Conservation (phyloP, 2,888 invertebrate genomes). For the Oscheius onirici region DNA sequence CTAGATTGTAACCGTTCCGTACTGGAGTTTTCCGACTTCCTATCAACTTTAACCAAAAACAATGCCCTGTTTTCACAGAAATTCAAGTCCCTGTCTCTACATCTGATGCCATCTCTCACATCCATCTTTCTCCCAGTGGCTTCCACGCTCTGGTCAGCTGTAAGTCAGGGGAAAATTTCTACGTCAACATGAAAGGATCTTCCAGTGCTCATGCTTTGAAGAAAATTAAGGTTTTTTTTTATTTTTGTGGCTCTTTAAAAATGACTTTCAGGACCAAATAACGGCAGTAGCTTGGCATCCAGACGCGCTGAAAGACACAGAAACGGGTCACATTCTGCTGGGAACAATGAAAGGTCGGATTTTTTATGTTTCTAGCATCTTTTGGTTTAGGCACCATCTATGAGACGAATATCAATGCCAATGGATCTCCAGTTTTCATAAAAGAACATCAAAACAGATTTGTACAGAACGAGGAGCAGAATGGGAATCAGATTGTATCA, state of each 20-base stretch:
- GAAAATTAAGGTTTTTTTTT: slow-evolving; percentile 47
- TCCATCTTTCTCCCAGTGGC: slow-evolving; percentile 63
- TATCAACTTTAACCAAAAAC: too few relatives aligned
- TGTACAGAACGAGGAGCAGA: background rate
- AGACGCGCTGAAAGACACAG: slow-evolving; percentile 57
- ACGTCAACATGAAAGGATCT: slow-evolving; percentile 53
- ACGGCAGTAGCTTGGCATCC: slow-evolving; percentile 69
- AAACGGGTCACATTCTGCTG: slow-evolving; percentile 66
- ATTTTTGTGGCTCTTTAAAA: background rate
- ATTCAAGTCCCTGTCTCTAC: slow-evolving; percentile 48
- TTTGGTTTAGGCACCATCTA: slow-evolving; percentile 26
- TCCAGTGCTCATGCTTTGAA: slow-evolving; percentile 39
- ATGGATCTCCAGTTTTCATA: slow-evolving; percentile 46
- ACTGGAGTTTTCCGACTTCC: too few relatives aligned
- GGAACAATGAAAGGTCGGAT: slow-evolving; percentile 61
- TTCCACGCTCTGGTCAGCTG: slow-evolving; percentile 62
- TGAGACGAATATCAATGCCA: slow-evolving; percentile 45
- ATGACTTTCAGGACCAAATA: slow-evolving; percentile 49
- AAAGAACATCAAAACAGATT: slow-evolving; percentile 46
- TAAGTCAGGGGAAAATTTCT: slow-evolving; percentile 63
- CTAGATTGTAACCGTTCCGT: too few relatives aligned
- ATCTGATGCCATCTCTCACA: slow-evolving; percentile 49
- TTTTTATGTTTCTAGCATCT: too few relatives aligned
- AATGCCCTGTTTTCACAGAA: too few relatives aligned
- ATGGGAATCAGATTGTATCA: slow-evolving; percentile 31